phyloP scores from a whole-genome alignment of 2,888 invertebrate species.

The Protophormia terraenovae region DNA sequence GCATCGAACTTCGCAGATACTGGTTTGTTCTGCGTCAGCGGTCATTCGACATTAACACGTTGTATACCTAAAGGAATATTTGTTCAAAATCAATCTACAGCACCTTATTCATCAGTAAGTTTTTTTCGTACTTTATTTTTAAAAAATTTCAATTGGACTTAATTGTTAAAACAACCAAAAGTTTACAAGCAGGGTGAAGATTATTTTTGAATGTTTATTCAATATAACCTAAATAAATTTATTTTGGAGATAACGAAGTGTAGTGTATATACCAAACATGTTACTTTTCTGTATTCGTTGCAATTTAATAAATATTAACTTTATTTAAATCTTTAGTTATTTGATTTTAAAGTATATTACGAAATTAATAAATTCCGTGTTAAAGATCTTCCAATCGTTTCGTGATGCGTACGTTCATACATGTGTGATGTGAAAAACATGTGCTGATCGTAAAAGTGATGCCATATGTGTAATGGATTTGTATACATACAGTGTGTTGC shows the following conservation, averaged over 20 bases:
- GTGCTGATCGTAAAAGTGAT: background rate
- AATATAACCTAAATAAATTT: too few species aligned
- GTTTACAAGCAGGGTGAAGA: background rate
- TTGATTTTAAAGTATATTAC: too few species aligned
- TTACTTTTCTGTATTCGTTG: too few species aligned
- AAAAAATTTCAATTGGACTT: background rate
- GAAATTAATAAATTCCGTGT: too few species aligned
- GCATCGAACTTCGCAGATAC: background rate
- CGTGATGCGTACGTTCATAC: background rate
- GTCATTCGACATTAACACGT: background rate
- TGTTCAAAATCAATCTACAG: background rate
- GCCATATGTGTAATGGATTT: slow-evolving; percentile 11
- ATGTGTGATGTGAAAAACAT: background rate
- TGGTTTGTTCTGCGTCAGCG: background rate
- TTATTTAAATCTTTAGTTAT: too few species aligned
- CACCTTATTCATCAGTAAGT: slow-evolving; percentile 60
- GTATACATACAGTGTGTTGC: too few species aligned
- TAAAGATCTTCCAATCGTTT: too few species aligned
- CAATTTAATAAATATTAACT: too few species aligned
- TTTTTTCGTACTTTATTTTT: background rate
- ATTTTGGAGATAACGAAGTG: too few species aligned
- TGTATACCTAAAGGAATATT: slow-evolving; percentile 1
- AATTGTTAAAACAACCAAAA: background rate
- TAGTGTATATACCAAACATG: too few species aligned
- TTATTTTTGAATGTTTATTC: too few species aligned